A percentile compares a stretch with the other conserved stretches of the same genome.
Conservation (phyloP, 2,888 invertebrate species). For the Agapetus fuscipes region DNA sequence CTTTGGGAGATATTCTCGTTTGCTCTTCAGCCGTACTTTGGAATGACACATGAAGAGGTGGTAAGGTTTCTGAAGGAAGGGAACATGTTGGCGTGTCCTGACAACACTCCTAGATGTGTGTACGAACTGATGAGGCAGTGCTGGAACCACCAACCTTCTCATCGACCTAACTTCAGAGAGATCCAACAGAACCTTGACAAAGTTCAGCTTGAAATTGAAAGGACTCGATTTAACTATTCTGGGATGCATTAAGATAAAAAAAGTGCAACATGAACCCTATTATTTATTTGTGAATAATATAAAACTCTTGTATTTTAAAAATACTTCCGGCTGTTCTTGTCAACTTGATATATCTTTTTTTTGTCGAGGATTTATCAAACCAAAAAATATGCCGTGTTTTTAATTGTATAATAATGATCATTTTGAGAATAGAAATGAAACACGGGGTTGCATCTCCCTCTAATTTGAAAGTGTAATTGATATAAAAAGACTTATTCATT, state of each 20-base stretch:
- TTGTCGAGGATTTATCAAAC: too few species aligned
- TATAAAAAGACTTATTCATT: too few species aligned
- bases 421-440: too few species aligned
- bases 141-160: slow-evolving; percentile 80
- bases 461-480: too few species aligned
- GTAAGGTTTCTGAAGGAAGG: slow-evolving; percentile 91
- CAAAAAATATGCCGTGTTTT: too few species aligned
- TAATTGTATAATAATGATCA: too few species aligned
- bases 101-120: slow-evolving; percentile 75
- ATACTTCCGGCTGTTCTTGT: too few species aligned
- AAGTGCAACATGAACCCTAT: too few species aligned
- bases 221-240: slow-evolving; percentile 14
- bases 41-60: slow-evolving; percentile 95
- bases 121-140: slow-evolving; percentile 91
- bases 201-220: slow-evolving; percentile 46
- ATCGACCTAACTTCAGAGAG: slow-evolving; percentile 76
- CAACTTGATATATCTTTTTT: too few species aligned
- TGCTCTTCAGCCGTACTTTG: slow-evolving; percentile 93
- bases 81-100: slow-evolving; percentile 81
- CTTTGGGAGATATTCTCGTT: slow-evolving; percentile 97
- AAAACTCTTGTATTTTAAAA: too few species aligned
- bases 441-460: too few species aligned
- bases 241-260: slow-evolving; percentile 15
- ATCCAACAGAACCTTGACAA: slow-evolving; percentile 72
- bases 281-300: too few species aligned